Evolutionary conservation across 2,113 vertebrate species (phyloP), one percentile per base, ranked within the genome.

Genomic region (Ochotona curzoniae): DNA sequence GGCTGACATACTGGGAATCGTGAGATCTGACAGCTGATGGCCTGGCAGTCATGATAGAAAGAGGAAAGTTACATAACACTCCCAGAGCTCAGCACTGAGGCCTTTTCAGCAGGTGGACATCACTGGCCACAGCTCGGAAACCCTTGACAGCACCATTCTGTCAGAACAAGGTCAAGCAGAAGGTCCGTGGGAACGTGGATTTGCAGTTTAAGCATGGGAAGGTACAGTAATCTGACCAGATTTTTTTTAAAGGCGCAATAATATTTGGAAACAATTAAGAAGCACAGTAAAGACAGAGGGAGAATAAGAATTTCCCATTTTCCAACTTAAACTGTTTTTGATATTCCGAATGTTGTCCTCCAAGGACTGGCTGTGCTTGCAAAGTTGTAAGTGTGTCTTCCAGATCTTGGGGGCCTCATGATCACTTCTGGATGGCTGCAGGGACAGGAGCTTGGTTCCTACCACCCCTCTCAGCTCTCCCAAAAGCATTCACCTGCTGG

Each of bases 391-490:
- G n/a, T n/a, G 7, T 28, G 32, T 51, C 18, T 17, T 44, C 8
- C 25, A 30, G 57, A 51, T 5, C 21, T 10, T 54, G 25, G 12
- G 80, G 8, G 30, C 26, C 0, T 35, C 30, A 21, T 0, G 2
- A 1, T 70, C 14, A 5, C 30, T 32, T 6, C 18, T 1, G 1
- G 54, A 21, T 26, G 25, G 17, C 0, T 0, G 11, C 1, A 12
- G 2, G 20, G 8, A 35, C 14, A 38, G 20, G 13, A 60, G 8
- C 10, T 9, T 8, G 0, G 7, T 23, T 64, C 17, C 4, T 12
- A 11, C 13, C 23, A 2, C 18, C 51, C 10, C 14, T 11, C 4
- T 21, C 1, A 18, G n/a, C 7, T 63, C 60, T 49, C 26, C 57
- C 66, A 32, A 26, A 28, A 21, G 30, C 15, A 20, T n/a, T 15